Conservation (phyloP, 2,888 invertebrate genomes). For the Molanna angustata region DNA sequence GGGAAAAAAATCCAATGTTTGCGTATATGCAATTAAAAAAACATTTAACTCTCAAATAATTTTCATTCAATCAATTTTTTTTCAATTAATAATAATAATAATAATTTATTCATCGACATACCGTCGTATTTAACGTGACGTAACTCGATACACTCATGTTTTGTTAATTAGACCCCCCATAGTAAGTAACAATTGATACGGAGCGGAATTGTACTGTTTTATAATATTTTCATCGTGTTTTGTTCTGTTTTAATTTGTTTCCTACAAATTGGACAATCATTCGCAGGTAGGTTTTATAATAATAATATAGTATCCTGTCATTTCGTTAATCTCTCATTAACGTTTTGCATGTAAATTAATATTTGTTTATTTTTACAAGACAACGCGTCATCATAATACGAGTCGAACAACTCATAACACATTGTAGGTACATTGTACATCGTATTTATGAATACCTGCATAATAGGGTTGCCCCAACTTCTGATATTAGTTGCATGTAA, state of each 20-base stretch:
- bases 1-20: no score
- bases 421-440: no score
- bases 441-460: no score
- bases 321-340: constrained; percentile 1
- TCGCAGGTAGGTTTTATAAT: not conserved
- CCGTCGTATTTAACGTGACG: no score
- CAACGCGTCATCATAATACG: not conserved
- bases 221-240: no score
- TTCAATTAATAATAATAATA: no score
- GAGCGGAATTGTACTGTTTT: not conserved
- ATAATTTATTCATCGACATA: no score
- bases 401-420: not conserved
- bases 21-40: no score
- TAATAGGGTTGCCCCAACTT: not conserved
- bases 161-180: not conserved
- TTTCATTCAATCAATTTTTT: no score
- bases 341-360: constrained; percentile 9
- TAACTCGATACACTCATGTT: no score
- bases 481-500: not conserved
- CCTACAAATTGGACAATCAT: not conserved
- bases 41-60: no score
- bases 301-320: constrained; percentile 1
- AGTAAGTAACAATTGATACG: not conserved
- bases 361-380: not conserved
- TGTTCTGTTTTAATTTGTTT: not conserved